Conservation (phyloP, 2,888 invertebrate species). For the Gymnosoma rotundatum region DNA sequence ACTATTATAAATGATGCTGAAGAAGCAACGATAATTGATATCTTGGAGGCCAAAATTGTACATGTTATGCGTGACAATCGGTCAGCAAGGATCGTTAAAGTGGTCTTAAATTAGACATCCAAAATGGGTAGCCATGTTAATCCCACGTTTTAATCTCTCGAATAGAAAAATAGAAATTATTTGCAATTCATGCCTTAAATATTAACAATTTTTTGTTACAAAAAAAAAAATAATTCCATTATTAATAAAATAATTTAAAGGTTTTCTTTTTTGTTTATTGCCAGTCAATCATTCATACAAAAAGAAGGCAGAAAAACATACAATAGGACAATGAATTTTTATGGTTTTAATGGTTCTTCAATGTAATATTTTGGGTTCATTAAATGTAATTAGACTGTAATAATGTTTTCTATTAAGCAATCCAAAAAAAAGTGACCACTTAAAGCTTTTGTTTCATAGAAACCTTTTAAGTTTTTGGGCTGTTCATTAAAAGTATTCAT, state of each 20-base stretch:
- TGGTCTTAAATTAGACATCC: too few species aligned
- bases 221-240: constrained; percentile 22
- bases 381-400: background rate
- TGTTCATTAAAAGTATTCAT: background rate
- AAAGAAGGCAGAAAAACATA: background rate
- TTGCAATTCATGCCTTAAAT: background rate
- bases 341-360: constrained; percentile 25
- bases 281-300: background rate
- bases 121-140: too few species aligned
- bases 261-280: constrained; percentile 10
- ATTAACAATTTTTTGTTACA: constrained; percentile 11
- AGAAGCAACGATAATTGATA: too few species aligned
- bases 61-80: too few species aligned
- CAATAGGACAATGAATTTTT: constrained; percentile 7
- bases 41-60: too few species aligned
- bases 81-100: too few species aligned
- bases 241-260: constrained; percentile 10
- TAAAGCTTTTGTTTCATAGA: background rate
- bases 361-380: background rate
- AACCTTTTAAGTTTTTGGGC: background rate
- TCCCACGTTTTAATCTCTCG: too few species aligned
- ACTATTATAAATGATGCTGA: too few species aligned
- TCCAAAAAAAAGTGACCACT: background rate
- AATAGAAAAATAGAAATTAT: background rate
- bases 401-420: background rate